These are phyloP conservation scores for Lasiurus cinereus DNA, from an alignment of 2,113 vertebrate genomes.

Conservation along the genomic window DNA sequence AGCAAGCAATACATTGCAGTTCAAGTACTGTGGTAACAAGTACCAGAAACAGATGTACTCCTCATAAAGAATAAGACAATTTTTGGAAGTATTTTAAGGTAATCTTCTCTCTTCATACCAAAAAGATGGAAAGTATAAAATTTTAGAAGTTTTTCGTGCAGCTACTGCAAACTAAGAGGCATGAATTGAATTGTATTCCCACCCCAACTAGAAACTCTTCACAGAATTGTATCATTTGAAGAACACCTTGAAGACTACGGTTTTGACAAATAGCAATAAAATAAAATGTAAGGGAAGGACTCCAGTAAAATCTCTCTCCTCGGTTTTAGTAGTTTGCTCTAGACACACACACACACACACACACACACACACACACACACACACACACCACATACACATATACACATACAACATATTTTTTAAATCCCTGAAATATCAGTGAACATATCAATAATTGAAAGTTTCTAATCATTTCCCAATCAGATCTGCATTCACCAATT, in stretches of 20 bases:
- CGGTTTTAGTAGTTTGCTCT: not conserved
- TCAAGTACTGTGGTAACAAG: not conserved
- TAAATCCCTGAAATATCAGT: not conserved
- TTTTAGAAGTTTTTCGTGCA: not conserved
- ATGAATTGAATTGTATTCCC: not conserved
- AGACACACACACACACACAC: not conserved
- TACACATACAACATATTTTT: not conserved
- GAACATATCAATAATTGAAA: not conserved
- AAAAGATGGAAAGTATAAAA: not conserved
- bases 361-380: not conserved
- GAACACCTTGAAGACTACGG: not conserved
- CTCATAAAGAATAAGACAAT: not conserved
- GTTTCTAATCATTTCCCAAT: not conserved
- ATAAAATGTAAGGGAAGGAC: not conserved
- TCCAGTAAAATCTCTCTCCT: not conserved
- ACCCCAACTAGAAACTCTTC: not conserved
- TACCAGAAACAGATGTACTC: not conserved
- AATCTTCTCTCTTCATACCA: not conserved
- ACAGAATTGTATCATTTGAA: not conserved
- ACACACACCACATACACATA: not conserved
- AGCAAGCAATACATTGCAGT: not conserved
- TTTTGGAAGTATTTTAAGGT: not conserved
- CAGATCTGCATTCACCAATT: not conserved
- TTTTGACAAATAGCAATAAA: not conserved
- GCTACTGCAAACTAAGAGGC: not conserved